These are phyloP conservation scores for Tipula confusa DNA, from an alignment of 2,888 invertebrate species.

Conservation along the genomic window DNA sequence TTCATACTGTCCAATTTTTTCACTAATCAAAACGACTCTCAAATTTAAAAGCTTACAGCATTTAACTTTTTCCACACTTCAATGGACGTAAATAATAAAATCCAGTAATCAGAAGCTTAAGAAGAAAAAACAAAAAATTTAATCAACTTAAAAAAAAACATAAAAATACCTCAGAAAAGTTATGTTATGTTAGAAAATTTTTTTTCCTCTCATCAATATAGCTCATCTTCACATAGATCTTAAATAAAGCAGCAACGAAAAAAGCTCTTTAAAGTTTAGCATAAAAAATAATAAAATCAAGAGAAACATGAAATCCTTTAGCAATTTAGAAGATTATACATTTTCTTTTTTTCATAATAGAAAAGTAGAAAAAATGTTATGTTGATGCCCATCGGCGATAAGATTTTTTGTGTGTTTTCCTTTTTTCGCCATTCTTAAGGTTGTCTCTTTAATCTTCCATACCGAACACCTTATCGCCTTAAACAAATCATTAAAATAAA, in stretches of 20 bases:
- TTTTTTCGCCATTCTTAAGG: neutral
- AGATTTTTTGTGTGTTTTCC: neutral
- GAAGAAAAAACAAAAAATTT: neutral
- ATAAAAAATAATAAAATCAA: neutral
- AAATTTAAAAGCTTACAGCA: no score
- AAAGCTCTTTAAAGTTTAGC: neutral
- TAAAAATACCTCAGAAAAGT: neutral
- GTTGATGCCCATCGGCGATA: slow-evolving; percentile 13
- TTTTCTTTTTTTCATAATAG: neutral
- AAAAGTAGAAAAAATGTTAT: neutral
- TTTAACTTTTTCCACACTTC: neutral
- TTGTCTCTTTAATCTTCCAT: slow-evolving; percentile 16
- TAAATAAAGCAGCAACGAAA: neutral
- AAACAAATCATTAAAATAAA: slow-evolving; percentile 12
- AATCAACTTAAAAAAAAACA: neutral
- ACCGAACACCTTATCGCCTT: neutral
- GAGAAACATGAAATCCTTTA: slow-evolving; percentile 3
- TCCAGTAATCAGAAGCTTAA: neutral
- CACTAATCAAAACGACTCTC: no score
- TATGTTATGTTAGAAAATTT: neutral
- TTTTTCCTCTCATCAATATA: neutral
- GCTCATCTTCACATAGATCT: neutral
- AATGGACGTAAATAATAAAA: neutral
- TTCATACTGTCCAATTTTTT: no score
- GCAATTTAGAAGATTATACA: slow-evolving; percentile 9